Conservation (phyloP, 2,113 vertebrate species). For the Syngnathus scovelli region DNA sequence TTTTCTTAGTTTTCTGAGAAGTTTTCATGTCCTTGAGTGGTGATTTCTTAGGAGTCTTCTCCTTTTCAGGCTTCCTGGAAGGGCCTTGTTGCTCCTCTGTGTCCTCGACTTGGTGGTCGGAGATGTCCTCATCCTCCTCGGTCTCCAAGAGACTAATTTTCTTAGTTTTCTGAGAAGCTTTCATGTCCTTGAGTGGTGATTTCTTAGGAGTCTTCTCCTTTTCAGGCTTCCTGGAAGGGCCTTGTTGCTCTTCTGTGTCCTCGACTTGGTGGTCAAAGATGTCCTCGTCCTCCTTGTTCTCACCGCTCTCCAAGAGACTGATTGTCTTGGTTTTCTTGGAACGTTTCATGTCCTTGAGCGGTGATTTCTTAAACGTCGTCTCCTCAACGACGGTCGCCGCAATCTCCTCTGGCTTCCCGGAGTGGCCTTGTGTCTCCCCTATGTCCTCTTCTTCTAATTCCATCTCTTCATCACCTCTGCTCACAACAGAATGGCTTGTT, state of each 20-base stretch:
- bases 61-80: no score
- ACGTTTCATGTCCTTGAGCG: not conserved
- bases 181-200: not conserved
- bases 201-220: slow-evolving; percentile 13
- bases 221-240: not conserved
- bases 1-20: slow-evolving; percentile 6
- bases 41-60: slow-evolving; percentile 16
- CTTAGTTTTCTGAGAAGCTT: slow-evolving; percentile 61
- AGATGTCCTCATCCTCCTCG: slow-evolving; percentile 18
- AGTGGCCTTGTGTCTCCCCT: not conserved
- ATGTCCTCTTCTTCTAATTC: not conserved
- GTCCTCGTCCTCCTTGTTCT: slow-evolving; percentile 66
- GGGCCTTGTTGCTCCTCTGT: not conserved
- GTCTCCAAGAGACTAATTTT: slow-evolving; percentile 71
- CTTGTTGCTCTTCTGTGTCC: slow-evolving; percentile 28
- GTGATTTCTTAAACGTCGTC: slow-evolving; percentile 12
- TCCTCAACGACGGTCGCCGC: not conserved
- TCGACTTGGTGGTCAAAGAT: slow-evolving; percentile 49
- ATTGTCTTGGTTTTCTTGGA: slow-evolving; percentile 23
- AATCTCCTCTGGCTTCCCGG: not conserved
- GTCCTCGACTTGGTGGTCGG: slow-evolving; percentile 29
- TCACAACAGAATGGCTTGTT: not conserved
- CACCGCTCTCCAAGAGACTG: slow-evolving; percentile 75
- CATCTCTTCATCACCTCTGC: not conserved
- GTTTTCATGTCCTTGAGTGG: not conserved